phyloP scores from a whole-genome alignment of 2,797 vertebrate genomes.

The Periparus ater region DNA sequence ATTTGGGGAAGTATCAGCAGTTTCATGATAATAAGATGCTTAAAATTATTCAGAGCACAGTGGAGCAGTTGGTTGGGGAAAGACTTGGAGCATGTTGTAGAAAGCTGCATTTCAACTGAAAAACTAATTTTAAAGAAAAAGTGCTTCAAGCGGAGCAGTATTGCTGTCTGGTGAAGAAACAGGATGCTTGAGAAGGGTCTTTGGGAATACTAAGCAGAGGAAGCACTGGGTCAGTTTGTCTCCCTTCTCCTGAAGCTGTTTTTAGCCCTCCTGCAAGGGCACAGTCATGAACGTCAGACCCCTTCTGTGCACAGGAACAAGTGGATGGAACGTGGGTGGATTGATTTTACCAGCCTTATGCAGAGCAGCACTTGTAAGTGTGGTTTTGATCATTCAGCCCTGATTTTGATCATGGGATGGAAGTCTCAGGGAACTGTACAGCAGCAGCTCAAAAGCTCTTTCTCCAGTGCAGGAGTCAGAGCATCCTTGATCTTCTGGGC shows the following conservation, averaged over 20 bases:
- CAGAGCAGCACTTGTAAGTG: neutral
- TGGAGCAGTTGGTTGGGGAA: neutral
- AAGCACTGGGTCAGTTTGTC: neutral
- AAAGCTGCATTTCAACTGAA: neutral
- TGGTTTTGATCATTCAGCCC: neutral
- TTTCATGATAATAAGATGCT: neutral
- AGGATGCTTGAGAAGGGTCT: neutral
- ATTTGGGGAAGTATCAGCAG: neutral
- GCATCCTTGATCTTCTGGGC: neutral
- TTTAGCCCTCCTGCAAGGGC: neutral
- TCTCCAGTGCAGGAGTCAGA: neutral
- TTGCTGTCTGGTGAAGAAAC: too few relatives aligned
- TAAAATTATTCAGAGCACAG: neutral
- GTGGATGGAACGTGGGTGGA: neutral
- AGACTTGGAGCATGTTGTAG: neutral
- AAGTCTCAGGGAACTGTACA: neutral
- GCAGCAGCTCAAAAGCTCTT: neutral
- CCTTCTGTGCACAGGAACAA: fast-evolving
- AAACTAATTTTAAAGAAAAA: neutral
- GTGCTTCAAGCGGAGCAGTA: fast-evolving
- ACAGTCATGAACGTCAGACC: fast-evolving
- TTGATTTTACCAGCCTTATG: neutral
- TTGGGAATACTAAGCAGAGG: neutral
- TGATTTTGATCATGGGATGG: neutral
- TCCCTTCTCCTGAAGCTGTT: neutral